Evolutionary conservation across 2,888 invertebrate genomes (phyloP).

Genomic region (Notocelia uddmanniana): DNA sequence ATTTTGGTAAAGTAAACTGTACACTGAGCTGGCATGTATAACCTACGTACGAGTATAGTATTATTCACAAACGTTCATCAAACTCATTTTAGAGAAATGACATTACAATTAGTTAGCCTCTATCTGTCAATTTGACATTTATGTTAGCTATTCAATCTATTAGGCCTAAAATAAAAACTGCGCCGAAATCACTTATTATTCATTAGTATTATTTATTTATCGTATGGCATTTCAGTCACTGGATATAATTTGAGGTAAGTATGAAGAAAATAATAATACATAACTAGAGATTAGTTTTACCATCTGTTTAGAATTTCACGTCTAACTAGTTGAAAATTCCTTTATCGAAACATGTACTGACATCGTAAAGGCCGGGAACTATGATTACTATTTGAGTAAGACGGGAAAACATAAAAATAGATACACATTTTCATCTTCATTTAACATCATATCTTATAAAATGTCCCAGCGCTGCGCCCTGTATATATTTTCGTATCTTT

Average conservation of each 20-base stretch:
- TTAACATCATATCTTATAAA: slow-evolving; percentile 38
- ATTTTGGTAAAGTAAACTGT: slow-evolving; percentile 18
- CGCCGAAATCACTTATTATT: neutral
- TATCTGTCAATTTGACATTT: too few species aligned
- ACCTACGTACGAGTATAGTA: too few species aligned
- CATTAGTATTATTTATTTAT: too few species aligned
- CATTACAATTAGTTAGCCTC: too few species aligned
- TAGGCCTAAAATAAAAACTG: neutral
- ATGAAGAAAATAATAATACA: too few species aligned
- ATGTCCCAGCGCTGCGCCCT: slow-evolving; percentile 24
- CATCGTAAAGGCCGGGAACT: neutral
- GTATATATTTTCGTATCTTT: slow-evolving; percentile 44
- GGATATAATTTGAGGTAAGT: too few species aligned
- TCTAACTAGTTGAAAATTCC: neutral
- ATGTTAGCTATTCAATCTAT: neutral
- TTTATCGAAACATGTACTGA: neutral
- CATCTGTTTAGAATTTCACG: slow-evolving; percentile 1
- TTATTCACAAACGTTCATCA: too few species aligned
- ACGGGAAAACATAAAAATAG: slow-evolving; percentile 25
- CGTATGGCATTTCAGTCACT: too few species aligned
- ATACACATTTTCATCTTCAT: slow-evolving; percentile 38
- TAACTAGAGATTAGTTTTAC: too few species aligned
- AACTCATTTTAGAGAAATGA: too few species aligned
- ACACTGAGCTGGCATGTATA: neutral
- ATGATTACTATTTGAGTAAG: slow-evolving; percentile 21